Conservation (phyloP, 2,113 vertebrate genomes). For the Macheiramphus alcinus region DNA sequence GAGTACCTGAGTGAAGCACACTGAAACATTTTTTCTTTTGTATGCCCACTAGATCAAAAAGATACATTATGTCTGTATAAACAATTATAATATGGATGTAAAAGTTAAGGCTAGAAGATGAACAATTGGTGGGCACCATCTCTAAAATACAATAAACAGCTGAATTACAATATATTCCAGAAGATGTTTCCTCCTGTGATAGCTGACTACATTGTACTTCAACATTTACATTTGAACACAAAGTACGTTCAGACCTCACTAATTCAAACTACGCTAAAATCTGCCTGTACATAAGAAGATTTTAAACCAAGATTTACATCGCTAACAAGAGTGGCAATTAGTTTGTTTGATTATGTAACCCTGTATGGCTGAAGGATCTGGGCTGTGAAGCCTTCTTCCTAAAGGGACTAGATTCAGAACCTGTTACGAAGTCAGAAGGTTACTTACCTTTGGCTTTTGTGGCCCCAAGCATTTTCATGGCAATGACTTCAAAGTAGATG, state of each 20-base stretch:
- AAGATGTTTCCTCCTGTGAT: background rate
- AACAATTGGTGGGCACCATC: background rate
- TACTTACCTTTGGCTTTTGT: background rate
- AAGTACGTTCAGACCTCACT: background rate
- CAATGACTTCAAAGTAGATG: background rate
- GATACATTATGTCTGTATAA: background rate
- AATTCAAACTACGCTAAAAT: background rate
- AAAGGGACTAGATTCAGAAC: background rate
- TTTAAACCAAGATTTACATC: background rate
- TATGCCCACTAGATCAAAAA: background rate
- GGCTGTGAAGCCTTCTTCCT: background rate
- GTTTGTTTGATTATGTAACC: background rate
- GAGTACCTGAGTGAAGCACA: background rate
- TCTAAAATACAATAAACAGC: constrained; percentile 4
- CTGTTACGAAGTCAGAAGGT: background rate
- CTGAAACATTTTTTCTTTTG: constrained; percentile 2
- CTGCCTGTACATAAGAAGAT: background rate
- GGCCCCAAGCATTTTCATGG: background rate
- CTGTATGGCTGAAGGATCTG: background rate
- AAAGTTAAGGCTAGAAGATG: background rate
- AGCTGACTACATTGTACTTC: background rate
- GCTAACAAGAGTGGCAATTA: background rate
- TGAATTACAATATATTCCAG: background rate
- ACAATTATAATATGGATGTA: constrained; percentile 4
- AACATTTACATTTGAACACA: constrained; percentile 5